Percentiles rank a stretch among this genome's conserved stretches.
Conservation (phyloP, 2,797 vertebrate species). For the Coccyzus lansbergi region DNA sequence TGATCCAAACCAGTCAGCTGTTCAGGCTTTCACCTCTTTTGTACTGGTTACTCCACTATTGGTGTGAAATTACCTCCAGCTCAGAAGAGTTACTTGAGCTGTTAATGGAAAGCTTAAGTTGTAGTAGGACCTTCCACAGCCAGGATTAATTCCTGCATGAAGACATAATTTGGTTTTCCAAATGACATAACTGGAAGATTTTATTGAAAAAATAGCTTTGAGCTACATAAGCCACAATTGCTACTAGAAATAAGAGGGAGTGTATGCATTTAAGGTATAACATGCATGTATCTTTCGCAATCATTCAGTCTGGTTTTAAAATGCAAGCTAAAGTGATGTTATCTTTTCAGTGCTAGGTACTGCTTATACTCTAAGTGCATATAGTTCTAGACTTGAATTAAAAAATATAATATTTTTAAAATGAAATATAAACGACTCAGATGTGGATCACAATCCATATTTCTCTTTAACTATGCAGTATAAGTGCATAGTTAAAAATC, state of each 20-base stretch:
- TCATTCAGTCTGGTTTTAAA: background rate
- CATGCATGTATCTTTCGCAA: background rate
- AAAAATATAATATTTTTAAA: background rate
- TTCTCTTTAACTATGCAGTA: background rate
- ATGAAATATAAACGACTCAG: background rate
- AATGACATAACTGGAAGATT: background rate
- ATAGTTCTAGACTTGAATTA: background rate
- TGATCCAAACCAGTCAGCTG: background rate
- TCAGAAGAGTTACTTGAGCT: background rate
- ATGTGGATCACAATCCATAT: background rate
- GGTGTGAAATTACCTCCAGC: background rate
- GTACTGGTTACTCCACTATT: background rate
- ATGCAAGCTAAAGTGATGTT: background rate
- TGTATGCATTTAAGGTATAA: background rate
- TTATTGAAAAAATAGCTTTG: background rate
- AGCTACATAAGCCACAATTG: background rate
- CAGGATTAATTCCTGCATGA: background rate
- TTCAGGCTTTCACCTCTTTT: background rate
- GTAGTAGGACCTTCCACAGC: background rate
- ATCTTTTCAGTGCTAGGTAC: background rate
- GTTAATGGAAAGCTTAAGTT: background rate
- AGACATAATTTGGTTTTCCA: background rate
- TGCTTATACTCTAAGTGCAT: background rate
- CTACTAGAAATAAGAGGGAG: background rate
- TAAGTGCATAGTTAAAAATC: constrained; percentile 4